Evolutionary conservation across 2,888 invertebrate genomes (phyloP).

Genomic region (Lepidonotus clava): DNA sequence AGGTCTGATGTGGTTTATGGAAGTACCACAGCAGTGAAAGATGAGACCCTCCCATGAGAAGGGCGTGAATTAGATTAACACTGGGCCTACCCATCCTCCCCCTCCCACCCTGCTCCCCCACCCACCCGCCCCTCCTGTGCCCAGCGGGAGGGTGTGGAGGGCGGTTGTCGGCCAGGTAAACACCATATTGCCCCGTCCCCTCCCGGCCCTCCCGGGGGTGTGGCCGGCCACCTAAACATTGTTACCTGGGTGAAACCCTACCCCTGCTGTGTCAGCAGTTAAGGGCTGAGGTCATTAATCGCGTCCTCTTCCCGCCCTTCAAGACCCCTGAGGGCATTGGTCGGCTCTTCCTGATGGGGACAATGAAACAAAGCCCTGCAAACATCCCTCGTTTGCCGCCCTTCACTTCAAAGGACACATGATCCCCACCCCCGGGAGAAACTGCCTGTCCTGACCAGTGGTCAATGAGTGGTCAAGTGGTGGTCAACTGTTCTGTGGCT

Average conservation of each 20-base stretch:
- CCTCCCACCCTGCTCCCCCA: not conserved
- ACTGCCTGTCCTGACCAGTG: not conserved
- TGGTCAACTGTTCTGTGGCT: not conserved
- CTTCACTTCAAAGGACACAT: slow-evolving; percentile 20
- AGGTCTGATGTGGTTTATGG: not conserved
- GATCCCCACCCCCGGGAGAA: not conserved
- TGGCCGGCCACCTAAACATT: slow-evolving; percentile 5
- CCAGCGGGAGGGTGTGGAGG: not conserved
- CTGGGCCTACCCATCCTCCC: not conserved
- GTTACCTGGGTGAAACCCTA: slow-evolving; percentile 24
- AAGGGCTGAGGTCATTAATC: slow-evolving; percentile 18
- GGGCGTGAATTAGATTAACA: slow-evolving; percentile 11
- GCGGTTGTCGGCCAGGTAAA: not conserved
- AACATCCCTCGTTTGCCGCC: not conserved
- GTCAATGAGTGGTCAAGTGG: not conserved
- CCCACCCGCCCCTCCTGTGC: no score
- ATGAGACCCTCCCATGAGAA: not conserved
- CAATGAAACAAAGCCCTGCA: slow-evolving; percentile 9
- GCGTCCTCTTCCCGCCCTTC: not conserved
- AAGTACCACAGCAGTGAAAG: not conserved
- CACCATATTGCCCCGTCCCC: slow-evolving; percentile 1
- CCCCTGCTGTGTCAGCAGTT: not conserved
- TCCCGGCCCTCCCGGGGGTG: not conserved
- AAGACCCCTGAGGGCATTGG: not conserved
- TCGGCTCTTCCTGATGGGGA: not conserved